phyloP scores from a whole-genome alignment of 2,797 vertebrate species.

The Macropus fuliginosus region DNA sequence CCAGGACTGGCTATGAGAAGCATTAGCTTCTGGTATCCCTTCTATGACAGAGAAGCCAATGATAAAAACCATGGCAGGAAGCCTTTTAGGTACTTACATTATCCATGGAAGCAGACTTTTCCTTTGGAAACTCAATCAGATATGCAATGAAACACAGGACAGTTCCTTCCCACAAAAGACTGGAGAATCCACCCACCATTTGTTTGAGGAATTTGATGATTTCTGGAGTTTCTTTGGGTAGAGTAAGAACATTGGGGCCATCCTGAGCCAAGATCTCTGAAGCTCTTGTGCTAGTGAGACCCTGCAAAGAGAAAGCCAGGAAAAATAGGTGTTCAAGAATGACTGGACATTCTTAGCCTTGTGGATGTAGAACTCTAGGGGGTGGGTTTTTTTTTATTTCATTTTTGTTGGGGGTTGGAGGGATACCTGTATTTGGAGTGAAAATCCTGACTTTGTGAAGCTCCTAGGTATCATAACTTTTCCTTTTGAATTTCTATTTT shows the following conservation, averaged over 20 bases:
- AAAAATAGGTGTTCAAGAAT: background rate
- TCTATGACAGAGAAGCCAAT: background rate
- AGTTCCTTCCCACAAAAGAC: slow-evolving; percentile 80
- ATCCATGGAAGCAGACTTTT: slow-evolving; percentile 65
- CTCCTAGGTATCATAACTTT: background rate
- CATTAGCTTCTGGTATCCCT: background rate
- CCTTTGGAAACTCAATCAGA: slow-evolving; percentile 74
- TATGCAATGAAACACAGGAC: slow-evolving; percentile 80
- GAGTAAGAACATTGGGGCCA: slow-evolving; percentile 77
- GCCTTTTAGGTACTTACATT: slow-evolving; percentile 70
- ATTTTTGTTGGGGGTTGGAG: no score
- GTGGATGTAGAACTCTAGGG: no score
- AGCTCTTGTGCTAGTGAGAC: slow-evolving; percentile 75
- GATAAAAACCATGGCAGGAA: background rate
- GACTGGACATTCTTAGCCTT: background rate
- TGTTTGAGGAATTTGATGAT: slow-evolving; percentile 83
- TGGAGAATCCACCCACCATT: slow-evolving; percentile 80
- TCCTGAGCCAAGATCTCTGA: slow-evolving; percentile 79
- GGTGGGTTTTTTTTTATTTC: background rate
- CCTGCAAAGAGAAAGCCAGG: slow-evolving; percentile 59
- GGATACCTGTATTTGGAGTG: no score
- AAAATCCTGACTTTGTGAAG: background rate
- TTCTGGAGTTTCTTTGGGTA: slow-evolving; percentile 82
- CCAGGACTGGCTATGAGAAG: no score
- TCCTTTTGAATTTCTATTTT: background rate